Evolutionary conservation across 2,888 invertebrate species (phyloP).

Genomic region (Patella caerulea): DNA sequence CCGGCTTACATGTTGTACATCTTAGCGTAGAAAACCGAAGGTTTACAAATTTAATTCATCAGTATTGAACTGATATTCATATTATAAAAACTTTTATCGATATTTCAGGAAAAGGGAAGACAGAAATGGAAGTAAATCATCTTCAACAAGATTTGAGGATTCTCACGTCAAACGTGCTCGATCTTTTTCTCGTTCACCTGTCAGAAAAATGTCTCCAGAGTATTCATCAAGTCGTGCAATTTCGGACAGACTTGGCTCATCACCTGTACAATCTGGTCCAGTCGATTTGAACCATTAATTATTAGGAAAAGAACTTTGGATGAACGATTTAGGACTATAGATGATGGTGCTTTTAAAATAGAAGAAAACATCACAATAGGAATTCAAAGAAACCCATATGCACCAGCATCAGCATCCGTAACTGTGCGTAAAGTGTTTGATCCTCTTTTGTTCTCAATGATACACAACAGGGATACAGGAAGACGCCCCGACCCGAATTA

Average conservation of each 20-base stretch:
- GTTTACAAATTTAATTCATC: too few relatives aligned
- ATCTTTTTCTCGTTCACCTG: neutral
- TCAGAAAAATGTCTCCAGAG: neutral
- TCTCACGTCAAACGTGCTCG: too few relatives aligned
- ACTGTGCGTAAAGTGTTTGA: neutral
- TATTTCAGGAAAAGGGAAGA: neutral
- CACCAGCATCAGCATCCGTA: neutral
- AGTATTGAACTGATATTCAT: too few relatives aligned
- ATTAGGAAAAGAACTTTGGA: neutral
- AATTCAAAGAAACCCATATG: neutral
- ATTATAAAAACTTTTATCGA: neutral
- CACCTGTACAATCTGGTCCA: neutral
- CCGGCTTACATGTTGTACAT: too few relatives aligned
- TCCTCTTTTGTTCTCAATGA: neutral
- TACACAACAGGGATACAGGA: neutral
- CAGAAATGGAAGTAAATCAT: neutral
- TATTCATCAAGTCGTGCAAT: neutral
- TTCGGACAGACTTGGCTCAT: neutral
- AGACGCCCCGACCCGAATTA: neutral
- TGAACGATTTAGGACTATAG: neutral
- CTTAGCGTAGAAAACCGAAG: too few relatives aligned
- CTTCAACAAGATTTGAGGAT: too few relatives aligned
- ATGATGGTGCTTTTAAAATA: neutral
- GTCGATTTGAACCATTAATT: neutral
- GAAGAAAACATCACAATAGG: slow-evolving; percentile 3